These are phyloP conservation scores for Rhamphomyia laevipes DNA, from an alignment of 2,888 invertebrate species.

Conservation along the genomic window DNA sequence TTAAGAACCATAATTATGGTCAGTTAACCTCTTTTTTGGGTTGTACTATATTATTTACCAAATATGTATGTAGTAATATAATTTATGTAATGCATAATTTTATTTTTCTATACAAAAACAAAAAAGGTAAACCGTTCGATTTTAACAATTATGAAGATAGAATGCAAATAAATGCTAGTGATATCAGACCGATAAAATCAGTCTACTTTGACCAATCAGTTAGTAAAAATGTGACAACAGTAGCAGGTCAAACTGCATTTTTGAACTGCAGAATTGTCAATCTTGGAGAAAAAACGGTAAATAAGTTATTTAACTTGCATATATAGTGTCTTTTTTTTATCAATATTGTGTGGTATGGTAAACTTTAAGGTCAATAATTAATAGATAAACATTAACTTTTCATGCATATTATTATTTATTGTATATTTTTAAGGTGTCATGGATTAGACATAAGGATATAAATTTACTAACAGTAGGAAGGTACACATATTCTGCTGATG, in stretches of 20 bases:
- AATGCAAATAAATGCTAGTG: conserved; percentile 11
- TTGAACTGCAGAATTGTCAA: conserved; percentile 72
- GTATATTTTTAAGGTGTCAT: conserved; percentile 15
- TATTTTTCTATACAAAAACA: neutral
- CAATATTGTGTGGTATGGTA: too few species aligned
- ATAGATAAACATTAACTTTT: too few species aligned
- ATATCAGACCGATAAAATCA: conserved; percentile 12
- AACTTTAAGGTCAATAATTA: too few species aligned
- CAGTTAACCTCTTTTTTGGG: too few species aligned
- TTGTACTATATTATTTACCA: too few species aligned
- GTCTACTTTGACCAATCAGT: conserved; percentile 17
- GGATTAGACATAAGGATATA: conserved; percentile 19
- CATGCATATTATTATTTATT: neutral
- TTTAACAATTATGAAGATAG: conserved; percentile 14
- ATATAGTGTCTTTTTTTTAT: neutral
- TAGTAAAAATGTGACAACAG: conserved; percentile 59
- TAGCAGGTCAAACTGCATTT: conserved; percentile 71
- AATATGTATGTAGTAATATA: too few species aligned
- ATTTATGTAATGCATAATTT: neutral
- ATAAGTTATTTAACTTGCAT: conserved; percentile 24
- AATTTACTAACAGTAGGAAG: conserved; percentile 19
- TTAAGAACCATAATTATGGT: too few species aligned
- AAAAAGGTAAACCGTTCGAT: conserved; percentile 13
- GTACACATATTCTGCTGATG: conserved; percentile 20
- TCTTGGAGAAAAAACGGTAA: conserved; percentile 71